phyloP scores from a whole-genome alignment of 2,113 vertebrate genomes.

The Taxidea taxus region DNA sequence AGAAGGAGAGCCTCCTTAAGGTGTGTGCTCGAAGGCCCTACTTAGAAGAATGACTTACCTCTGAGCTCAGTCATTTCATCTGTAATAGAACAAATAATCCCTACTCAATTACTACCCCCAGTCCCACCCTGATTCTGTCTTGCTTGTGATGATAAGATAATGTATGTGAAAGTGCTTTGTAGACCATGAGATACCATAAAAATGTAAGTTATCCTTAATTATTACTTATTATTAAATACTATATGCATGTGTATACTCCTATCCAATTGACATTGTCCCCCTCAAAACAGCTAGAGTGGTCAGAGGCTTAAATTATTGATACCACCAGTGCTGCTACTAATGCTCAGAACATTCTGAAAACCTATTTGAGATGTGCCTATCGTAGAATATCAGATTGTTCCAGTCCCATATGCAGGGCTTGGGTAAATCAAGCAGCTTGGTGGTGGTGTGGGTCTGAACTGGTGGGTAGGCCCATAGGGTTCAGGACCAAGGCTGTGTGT shows the following conservation, averaged over 20 bases:
- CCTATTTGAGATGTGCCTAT: not conserved
- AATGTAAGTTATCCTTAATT: not conserved
- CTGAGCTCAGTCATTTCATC: not conserved
- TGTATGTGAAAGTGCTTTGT: not conserved
- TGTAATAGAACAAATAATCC: not conserved
- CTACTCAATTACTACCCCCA: not conserved
- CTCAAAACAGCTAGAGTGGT: not conserved
- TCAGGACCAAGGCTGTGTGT: not conserved
- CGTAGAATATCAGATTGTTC: not conserved
- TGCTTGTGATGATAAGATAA: not conserved
- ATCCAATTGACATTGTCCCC: not conserved
- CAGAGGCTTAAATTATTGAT: not conserved
- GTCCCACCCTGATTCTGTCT: not conserved
- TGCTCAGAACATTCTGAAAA: not conserved
- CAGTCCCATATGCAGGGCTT: not conserved
- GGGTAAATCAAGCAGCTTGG: not conserved
- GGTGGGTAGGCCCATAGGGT: not conserved
- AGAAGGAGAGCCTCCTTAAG: not conserved
- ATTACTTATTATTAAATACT: not conserved
- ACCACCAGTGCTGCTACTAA: not conserved
- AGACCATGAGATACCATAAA: not conserved
- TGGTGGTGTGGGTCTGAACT: not conserved
- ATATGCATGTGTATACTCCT: not conserved
- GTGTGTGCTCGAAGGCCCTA: not conserved
- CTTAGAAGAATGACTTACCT: not conserved